A percentile compares a stretch with the other conserved stretches of the same genome.
Evolutionary conservation across 2,797 vertebrate genomes (phyloP).

Genomic region (Pangasius krempfi): DNA sequence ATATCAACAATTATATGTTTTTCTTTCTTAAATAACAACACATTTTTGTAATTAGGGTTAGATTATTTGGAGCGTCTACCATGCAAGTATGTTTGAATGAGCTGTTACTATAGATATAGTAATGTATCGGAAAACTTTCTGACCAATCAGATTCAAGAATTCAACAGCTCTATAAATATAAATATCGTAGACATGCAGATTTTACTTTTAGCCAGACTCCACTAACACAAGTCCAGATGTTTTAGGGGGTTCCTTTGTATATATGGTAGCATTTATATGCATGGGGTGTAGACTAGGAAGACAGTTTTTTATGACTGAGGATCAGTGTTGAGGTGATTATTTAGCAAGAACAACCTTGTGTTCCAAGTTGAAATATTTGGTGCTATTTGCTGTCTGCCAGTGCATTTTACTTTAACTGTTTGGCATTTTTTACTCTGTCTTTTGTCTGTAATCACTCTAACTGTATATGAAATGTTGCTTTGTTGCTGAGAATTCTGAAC

Average conservation of each 20-base stretch:
- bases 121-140: no score
- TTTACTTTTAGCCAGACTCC: neutral
- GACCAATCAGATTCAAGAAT: neutral
- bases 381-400: conserved; percentile 16
- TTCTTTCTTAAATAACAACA: neutral
- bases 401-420: conserved; percentile 6
- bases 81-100: neutral
- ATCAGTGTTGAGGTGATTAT: neutral
- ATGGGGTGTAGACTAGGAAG: conserved; percentile 77
- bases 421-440: neutral
- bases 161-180: neutral
- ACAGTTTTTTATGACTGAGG: conserved; percentile 58
- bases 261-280: conserved; percentile 66
- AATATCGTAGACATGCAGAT: neutral
- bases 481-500: conserved; percentile 9
- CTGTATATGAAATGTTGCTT: neutral
- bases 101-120: neutral
- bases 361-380: conserved; percentile 5
- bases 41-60: neutral
- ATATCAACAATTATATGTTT: neutral
- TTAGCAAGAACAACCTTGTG: neutral
- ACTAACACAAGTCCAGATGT: neutral
- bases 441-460: neutral
- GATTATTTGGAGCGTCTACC: neutral
- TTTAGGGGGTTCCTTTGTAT: conserved; percentile 63